Evolutionary conservation across 2,113 vertebrate species (phyloP), one percentile per base, ranked within the genome.

Genomic region (Gallinago undulata): DNA sequence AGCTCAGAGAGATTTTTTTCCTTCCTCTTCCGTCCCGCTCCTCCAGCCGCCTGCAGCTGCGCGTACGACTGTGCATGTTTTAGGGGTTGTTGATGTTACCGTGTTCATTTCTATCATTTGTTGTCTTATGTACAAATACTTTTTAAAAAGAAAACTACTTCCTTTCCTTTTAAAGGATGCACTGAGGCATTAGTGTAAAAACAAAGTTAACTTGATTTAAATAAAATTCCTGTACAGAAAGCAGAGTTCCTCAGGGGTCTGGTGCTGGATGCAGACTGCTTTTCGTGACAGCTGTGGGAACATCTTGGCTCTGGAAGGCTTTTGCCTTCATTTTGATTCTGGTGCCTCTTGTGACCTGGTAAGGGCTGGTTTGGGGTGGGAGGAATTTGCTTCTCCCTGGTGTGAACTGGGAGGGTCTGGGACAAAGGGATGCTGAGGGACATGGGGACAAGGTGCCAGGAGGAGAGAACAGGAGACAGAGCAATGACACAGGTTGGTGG

Each of bases 171-270:
- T 85, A 21, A 69, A 96, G 87, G 94, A 93, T 53, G 87, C 95
- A 75, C 90, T 87, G 87, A 95, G 94, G 93, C 81, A 75, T 91
- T 95, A 67, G 91, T 89, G 95, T 96, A 95, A 92, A 97, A 91
- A 74, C 78, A 41, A 10, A 68, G 35, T 59, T 35, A 91, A 85
- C 31, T 70, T 64, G 77, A 84, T 93, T 96, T 91, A 50, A 97
- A 96, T 97, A 97, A 97, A 96, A 55, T 28, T 48, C n/a, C 84
- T 95, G 84, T 95, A 95, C 79, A 93, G 93, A 64, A 70, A 53
- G 60, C 18, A 13, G 39, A 35, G 50, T 19, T 41, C 31, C 11
- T 21, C 27, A 8, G 51, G 17, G 51, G 19, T 7, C 68, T 74
- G 56, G 37, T 12, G 2, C 22, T 11, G 4, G 56, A 3, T 17